Evolutionary conservation across 2,113 vertebrate genomes (phyloP), one percentile per base, ranked within the genome.

Genomic region (Xenus cinereus): DNA sequence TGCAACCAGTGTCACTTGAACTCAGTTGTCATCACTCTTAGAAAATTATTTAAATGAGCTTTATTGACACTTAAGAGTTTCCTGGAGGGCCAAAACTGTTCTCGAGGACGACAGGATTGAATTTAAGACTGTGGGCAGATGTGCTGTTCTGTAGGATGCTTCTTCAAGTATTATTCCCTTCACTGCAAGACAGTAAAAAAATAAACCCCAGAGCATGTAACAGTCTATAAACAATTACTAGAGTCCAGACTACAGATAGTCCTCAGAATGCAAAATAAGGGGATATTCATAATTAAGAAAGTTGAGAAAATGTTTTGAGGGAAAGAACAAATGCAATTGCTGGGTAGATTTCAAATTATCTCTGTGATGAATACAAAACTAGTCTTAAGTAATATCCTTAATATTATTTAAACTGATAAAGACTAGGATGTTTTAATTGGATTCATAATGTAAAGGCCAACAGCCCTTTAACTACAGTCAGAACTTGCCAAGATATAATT

Each of bases 401-500:
- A 89, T 90, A 35, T 54, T 92, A 84, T 71, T 96, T 93, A 91
- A 93, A 71, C n/a, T 1, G 22, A 86, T 91, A 96, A 95, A 96
- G 71, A 60, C 67, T 53, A 94, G 74, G 68, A 93, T 56, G 27
- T 91, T 93, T 94, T 96, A 97, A 95, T 96, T 97, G 41, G 33
- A 69, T 85, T 95, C 87, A 95, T 97, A 94, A 95, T 50, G 56
- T 94, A 96, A 95, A 95, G 57, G 50, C 35, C 95, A 92, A 72
- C 28, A 63, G 33, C 30, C 56, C 66, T 90, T 97, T 95, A 88
- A 78, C 59, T 92, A 68, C 43, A 86, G 57, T 92, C 48, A 94
- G 68, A 95, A 64, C 46, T 94, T 92, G 48, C 41, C 87, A 75
- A 93, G 60, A 88, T 87, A 77, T 37, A 64, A 32, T 85, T 91